These are phyloP conservation scores for Nemoura dubitans DNA, from an alignment of 2,888 invertebrate genomes.

Conservation along the genomic window DNA sequence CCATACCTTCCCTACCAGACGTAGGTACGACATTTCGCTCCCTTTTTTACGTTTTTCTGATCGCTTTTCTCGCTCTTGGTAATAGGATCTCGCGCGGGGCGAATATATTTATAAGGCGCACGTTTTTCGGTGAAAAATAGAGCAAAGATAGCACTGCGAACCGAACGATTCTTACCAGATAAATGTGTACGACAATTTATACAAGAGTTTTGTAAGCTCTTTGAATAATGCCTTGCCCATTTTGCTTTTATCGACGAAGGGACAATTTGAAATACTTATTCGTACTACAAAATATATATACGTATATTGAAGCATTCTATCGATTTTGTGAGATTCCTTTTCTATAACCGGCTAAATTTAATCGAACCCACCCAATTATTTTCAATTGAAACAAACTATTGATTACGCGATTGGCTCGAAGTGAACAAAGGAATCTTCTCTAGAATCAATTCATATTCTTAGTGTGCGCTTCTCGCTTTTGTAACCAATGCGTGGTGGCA, in stretches of 20 bases:
- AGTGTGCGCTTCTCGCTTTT: neutral
- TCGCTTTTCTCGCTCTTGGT: conserved; percentile 7
- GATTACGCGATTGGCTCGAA: neutral
- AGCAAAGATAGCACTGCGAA: neutral
- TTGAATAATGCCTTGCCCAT: conserved; percentile 15
- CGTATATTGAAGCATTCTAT: neutral
- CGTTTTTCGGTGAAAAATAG: conserved; percentile 5
- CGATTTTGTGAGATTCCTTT: neutral
- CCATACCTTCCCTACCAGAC: conserved; percentile 16
- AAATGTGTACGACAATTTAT: conserved; percentile 7
- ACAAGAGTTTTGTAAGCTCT: conserved; percentile 17
- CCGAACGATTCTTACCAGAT: neutral
- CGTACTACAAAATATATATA: neutral
- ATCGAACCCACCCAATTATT: neutral
- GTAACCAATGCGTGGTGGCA: neutral
- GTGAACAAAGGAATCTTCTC: neutral
- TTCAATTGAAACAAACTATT: neutral
- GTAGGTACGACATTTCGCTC: neutral
- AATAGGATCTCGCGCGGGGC: neutral
- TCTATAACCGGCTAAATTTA: neutral
- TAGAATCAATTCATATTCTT: neutral
- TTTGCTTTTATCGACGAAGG: neutral
- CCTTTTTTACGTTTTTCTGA: conserved; percentile 3
- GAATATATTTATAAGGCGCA: conserved; percentile 4
- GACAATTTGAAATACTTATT: neutral